Evolutionary conservation across 1,140 invertebrate genomes (phyloP).

Genomic region (Halictus rubicundus): DNA sequence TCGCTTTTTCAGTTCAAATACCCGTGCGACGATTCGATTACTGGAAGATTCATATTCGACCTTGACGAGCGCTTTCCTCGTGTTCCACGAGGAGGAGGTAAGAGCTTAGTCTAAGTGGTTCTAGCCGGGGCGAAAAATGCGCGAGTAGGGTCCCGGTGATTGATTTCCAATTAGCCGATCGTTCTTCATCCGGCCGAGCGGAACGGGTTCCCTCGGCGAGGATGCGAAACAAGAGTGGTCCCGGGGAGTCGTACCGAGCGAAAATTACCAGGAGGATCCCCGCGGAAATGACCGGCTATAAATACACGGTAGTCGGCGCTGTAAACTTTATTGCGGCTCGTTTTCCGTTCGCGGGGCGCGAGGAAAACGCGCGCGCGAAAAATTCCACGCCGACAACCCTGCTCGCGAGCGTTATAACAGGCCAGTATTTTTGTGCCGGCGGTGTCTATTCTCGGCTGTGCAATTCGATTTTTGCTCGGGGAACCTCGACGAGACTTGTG

Average conservation of each 20-base stretch:
- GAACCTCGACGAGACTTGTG: background rate
- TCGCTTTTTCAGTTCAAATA: no score
- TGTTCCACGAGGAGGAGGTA: background rate
- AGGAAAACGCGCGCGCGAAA: constrained; percentile 9
- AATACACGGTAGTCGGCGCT: constrained; percentile 29
- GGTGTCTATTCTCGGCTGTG: constrained; percentile 9
- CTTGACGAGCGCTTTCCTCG: background rate
- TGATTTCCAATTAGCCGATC: background rate
- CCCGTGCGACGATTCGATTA: background rate
- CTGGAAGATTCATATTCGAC: constrained; percentile 21
- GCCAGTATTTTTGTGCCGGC: constrained; percentile 12
- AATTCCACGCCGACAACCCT: constrained; percentile 21
- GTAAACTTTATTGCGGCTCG: constrained; percentile 40
- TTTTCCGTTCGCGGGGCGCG: constrained; percentile 8
- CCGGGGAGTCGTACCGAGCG: background rate
- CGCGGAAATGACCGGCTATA: constrained; percentile 35
- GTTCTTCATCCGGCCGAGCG: no score
- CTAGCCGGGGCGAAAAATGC: no score
- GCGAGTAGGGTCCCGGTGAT: background rate
- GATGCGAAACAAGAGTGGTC: background rate
- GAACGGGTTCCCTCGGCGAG: background rate
- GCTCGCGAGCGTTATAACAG: background rate
- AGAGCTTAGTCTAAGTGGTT: background rate
- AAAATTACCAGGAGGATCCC: constrained; percentile 30
- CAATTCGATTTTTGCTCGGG: no score